These are phyloP conservation scores for Mionectes macconnelli DNA, from an alignment of 2,113 vertebrate species.

Conservation along the genomic window DNA sequence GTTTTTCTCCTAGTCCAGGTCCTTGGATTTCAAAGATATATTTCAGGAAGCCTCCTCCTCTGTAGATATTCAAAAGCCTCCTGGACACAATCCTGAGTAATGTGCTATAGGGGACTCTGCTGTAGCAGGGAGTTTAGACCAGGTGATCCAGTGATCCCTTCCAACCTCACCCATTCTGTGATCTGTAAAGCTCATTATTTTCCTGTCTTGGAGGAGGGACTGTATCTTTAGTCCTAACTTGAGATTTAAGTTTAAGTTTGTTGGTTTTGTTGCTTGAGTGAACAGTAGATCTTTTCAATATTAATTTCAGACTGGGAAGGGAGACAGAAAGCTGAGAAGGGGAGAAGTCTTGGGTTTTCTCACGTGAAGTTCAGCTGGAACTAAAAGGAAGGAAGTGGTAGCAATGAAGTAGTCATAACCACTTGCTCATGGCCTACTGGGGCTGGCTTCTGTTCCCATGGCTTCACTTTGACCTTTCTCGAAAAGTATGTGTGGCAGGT, in stretches of 20 bases:
- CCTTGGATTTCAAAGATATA: background rate
- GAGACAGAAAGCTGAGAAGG: background rate
- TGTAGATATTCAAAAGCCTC: background rate
- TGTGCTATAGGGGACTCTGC: background rate
- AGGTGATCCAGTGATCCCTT: background rate
- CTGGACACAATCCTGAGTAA: background rate
- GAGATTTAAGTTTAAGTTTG: background rate
- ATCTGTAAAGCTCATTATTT: background rate
- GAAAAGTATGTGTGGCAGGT: background rate
- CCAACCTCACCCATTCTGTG: background rate
- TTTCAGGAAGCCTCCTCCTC: background rate
- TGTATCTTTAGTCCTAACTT: background rate
- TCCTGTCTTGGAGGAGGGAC: background rate
- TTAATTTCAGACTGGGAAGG: background rate
- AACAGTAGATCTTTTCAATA: background rate
- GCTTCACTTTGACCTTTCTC: background rate
- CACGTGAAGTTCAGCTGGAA: background rate
- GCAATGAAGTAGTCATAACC: background rate
- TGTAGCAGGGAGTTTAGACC: background rate
- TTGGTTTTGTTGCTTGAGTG: background rate
- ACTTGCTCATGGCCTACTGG: background rate
- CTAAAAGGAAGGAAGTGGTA: background rate
- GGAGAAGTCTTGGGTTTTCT: background rate
- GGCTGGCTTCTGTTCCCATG: background rate
- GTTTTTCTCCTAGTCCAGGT: background rate